Percentiles rank a stretch among this genome's conserved stretches.
Conservation (phyloP, 2,888 invertebrate genomes). For the Gortyna flavago region DNA sequence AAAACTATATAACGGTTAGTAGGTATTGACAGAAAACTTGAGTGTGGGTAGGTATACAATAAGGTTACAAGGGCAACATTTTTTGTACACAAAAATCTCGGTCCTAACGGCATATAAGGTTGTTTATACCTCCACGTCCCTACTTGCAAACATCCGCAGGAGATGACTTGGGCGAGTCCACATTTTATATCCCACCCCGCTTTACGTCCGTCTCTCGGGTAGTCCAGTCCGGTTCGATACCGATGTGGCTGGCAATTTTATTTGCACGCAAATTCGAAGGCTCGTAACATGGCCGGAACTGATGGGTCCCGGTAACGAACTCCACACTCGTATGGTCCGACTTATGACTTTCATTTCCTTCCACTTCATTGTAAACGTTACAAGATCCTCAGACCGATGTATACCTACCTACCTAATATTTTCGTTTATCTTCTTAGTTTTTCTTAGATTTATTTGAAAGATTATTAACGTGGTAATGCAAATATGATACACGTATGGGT, state of each 20-base stretch:
- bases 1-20: not conserved
- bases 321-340: slow-evolving; percentile 73
- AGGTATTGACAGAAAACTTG: slow-evolving; percentile 4
- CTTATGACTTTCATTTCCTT: slow-evolving; percentile 85
- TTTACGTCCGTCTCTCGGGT: slow-evolving; percentile 76
- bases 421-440: slow-evolving; percentile 9
- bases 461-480: not conserved
- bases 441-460: slow-evolving; percentile 7
- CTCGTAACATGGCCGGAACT: slow-evolving; percentile 80
- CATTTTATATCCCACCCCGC: slow-evolving; percentile 80
- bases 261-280: slow-evolving; percentile 85
- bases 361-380: slow-evolving; percentile 60
- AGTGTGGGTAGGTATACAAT: slow-evolving; percentile 7
- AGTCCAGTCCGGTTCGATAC: slow-evolving; percentile 73
- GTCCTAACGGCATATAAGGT: slow-evolving; percentile 56
- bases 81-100: slow-evolving; percentile 62
- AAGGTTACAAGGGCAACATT: slow-evolving; percentile 47
- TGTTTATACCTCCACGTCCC: slow-evolving; percentile 68
- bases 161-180: slow-evolving; percentile 82
- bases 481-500: not conserved
- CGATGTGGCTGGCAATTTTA: slow-evolving; percentile 80
- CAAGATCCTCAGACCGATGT: slow-evolving; percentile 31
- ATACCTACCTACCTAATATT: not conserved
- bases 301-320: slow-evolving; percentile 80
- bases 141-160: slow-evolving; percentile 80